Percentiles rank a stretch among this genome's conserved stretches.
phyloP scores from a whole-genome alignment of 2,888 invertebrate genomes.

The Andrena hattorfiana region DNA sequence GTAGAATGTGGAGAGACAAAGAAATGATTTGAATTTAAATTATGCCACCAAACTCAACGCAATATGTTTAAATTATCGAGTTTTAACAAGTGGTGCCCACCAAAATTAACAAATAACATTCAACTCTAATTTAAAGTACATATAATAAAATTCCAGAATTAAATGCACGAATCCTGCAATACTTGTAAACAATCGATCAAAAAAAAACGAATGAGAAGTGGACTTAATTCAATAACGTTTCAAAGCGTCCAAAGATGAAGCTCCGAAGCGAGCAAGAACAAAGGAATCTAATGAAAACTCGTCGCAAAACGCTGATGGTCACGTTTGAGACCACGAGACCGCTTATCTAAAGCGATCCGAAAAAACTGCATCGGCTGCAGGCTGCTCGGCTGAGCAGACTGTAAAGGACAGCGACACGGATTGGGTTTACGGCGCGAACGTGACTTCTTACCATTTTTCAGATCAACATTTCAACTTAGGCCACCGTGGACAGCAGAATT shows the following conservation, averaged over 20 bases:
- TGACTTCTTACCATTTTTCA: conserved; percentile 6
- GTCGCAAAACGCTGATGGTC: conserved; percentile 36
- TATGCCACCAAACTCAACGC: too few species aligned
- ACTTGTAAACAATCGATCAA: background rate
- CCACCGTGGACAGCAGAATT: background rate
- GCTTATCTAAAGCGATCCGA: conserved; percentile 38
- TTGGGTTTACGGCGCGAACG: conserved; percentile 29
- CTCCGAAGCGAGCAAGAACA: conserved; percentile 26
- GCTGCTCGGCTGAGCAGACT: conserved; percentile 6
- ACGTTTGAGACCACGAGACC: conserved; percentile 44
- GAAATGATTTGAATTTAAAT: too few species aligned
- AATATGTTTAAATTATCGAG: too few species aligned
- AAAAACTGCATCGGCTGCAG: conserved; percentile 38
- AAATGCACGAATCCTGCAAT: background rate
- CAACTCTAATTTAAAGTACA: too few species aligned
- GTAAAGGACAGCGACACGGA: conserved; percentile 22
- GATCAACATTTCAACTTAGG: background rate
- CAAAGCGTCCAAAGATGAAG: conserved; percentile 28
- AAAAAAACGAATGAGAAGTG: conserved; percentile 15
- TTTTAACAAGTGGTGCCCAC: too few species aligned
- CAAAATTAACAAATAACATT: too few species aligned
- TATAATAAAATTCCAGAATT: background rate
- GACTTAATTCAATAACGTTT: conserved; percentile 43
- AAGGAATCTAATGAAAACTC: conserved; percentile 40
- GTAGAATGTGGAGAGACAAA: too few species aligned